Evolutionary conservation across 2,888 invertebrate genomes (phyloP), one percentile per base, ranked within the genome.

Genomic region (Conistra vaccinii): DNA sequence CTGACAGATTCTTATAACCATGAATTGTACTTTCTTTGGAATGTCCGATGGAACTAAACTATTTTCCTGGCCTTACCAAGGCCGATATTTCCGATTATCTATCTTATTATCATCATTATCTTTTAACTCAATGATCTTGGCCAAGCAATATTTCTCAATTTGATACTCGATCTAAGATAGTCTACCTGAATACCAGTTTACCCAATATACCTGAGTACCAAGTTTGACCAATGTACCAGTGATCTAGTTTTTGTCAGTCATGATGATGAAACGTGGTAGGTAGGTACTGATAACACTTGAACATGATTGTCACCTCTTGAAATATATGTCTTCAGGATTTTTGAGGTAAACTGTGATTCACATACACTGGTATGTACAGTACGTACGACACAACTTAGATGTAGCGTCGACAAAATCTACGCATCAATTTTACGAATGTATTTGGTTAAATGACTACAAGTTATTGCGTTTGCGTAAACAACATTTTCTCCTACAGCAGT

Each of bases 101-200:
- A 57, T 39, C 1, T 26, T 45, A 29, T 39, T 29, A 14, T 51
- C n/a, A n/a, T 42, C 3, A 23, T 60, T 78, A 48, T 61, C 12
- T 35, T 42, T 35, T 39, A 39, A 61, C 45, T 76, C 17, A 17
- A 35, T 17, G 3, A 32, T 55, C n/a, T 78, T 39, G 35, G 2
- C 29, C 2, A 32, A n/a, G 29, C n/a, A 53, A 78, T 66, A 32
- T 65, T 48, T 69, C 20, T 61, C 6, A 69, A 58, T 51, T 20
- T 26, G 60, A 68, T 23, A 60, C n/a, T 53, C 3, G 10, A 60
- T 73, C 32, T 51, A 29, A 42, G 32, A 73, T 26, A n/a, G 32
- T 17, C 20, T 26, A 58, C 26, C 4, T 29, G 14, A 48, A n/a
- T 39, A 51, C n/a, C 2, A 14, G 35, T 29, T 76, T 29, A 45